Conservation (phyloP, 2,113 vertebrate genomes). For the Tragelaphus imberbis region DNA sequence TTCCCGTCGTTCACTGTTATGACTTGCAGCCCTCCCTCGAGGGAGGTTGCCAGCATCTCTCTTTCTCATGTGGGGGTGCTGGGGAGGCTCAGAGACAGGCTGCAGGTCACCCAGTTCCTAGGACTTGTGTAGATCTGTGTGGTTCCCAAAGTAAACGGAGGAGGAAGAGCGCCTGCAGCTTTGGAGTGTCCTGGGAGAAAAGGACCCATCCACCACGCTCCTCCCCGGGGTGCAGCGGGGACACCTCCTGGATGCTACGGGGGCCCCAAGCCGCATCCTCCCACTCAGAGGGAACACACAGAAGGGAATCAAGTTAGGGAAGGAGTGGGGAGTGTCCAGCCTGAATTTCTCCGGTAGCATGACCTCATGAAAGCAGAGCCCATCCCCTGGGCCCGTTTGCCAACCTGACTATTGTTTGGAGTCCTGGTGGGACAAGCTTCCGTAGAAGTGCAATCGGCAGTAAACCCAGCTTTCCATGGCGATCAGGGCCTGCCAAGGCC, state of each 20-base stretch:
- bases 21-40: background rate
- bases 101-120: background rate
- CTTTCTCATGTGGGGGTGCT: background rate
- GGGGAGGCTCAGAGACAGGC: background rate
- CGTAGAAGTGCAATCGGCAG: background rate
- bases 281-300: no score
- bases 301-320: background rate
- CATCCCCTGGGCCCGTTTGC: rapidly evolving
- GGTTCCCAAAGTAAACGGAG: background rate
- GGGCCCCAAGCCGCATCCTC: no score
- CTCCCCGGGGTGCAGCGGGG: background rate
- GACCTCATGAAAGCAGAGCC: background rate
- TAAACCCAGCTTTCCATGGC: rapidly evolving
- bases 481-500: background rate
- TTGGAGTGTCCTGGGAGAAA: background rate
- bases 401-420: no score
- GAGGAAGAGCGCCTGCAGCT: background rate
- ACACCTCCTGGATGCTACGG: rapidly evolving
- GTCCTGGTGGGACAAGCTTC: background rate
- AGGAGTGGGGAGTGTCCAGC: rapidly evolving
- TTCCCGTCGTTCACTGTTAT: rapidly evolving
- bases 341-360: background rate
- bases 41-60: background rate
- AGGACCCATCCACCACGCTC: rapidly evolving
- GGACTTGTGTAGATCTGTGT: background rate